Evolutionary conservation across 2,888 invertebrate genomes (phyloP), one percentile per base, ranked within the genome.

Genomic region (Chloroclysta siterata): DNA sequence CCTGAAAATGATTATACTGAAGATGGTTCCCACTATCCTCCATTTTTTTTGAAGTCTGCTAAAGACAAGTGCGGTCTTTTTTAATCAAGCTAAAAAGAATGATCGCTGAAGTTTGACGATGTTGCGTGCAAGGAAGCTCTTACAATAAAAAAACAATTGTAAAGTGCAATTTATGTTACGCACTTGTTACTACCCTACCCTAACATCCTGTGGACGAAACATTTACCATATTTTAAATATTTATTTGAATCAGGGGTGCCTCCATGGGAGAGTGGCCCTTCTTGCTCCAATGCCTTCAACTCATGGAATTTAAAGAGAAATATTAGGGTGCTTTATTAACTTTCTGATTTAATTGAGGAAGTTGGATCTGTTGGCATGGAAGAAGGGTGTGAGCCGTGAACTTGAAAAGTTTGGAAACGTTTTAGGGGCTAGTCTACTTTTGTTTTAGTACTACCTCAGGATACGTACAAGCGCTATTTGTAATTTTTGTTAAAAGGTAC

Each of bases 331-430:
- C 76, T 73, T 73, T 76, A 79, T 77, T 76, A 73, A 76, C 73
- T 73, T 70, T 74, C 71, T 80, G 81, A 84, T 85, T 85, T 85
- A 84, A 81, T 84, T 74, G 79, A 80, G 84, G 85, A 84, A 81
- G 80, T 80, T 72, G 56, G 64, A 61, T 60, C 66, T 73, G 74
- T 75, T 67, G 57, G 68, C 54, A 69, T 67, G 64, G 63, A 50
- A 56, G 29, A 15, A 59, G 63, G 63, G 62, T 50, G 33, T 33
- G 14, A 15, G 14, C 15, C 11, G 39, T 63, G 59, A 60, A 53
- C 53, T 65, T 57, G 53, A 47, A 60, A 54, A 14, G 36, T 11
- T 33, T 33, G 22, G 33, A 60, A 50, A 42, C 42, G n/a, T 47
- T 22, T 44, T 8, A 42, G 39, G 13, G 3, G 0, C 39, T 46